Evolutionary conservation across 2,888 invertebrate genomes (phyloP).

Genomic region (Machimus rusticus): DNA sequence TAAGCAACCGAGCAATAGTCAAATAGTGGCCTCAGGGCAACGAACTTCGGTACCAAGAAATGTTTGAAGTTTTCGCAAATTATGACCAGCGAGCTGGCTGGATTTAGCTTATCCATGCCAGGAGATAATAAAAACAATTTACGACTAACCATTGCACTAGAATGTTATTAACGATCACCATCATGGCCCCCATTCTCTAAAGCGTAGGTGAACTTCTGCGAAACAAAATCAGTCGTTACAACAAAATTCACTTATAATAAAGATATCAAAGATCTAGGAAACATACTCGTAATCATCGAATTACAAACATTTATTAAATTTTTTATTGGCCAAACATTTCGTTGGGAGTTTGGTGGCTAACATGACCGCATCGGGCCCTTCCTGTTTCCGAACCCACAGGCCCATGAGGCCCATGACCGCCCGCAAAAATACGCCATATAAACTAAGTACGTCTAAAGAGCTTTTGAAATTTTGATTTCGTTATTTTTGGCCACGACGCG

Average conservation of each 20-base stretch:
- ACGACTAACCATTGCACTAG: not conserved
- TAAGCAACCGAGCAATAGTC: not conserved
- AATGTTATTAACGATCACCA: not conserved
- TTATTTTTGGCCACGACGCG: not conserved
- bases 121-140: constrained; percentile 5
- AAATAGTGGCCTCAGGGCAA: not conserved
- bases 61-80: not conserved
- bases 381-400: too few relatives aligned
- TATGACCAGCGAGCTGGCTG: not conserved
- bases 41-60: not conserved
- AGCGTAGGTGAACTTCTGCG: too few relatives aligned
- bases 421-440: not conserved
- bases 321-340: too few relatives aligned
- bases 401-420: not conserved
- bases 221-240: too few relatives aligned
- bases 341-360: too few relatives aligned
- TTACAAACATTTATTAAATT: too few relatives aligned
- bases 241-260: too few relatives aligned
- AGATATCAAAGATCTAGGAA: too few relatives aligned
- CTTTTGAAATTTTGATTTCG: not conserved
- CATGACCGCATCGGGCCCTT: too few relatives aligned
- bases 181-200: too few relatives aligned
- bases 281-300: too few relatives aligned
- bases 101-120: not conserved
- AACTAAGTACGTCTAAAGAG: not conserved